Base-by-base conservation (phyloP, 1,140 invertebrate genomes). In the Nephila pilipes region DNA sequence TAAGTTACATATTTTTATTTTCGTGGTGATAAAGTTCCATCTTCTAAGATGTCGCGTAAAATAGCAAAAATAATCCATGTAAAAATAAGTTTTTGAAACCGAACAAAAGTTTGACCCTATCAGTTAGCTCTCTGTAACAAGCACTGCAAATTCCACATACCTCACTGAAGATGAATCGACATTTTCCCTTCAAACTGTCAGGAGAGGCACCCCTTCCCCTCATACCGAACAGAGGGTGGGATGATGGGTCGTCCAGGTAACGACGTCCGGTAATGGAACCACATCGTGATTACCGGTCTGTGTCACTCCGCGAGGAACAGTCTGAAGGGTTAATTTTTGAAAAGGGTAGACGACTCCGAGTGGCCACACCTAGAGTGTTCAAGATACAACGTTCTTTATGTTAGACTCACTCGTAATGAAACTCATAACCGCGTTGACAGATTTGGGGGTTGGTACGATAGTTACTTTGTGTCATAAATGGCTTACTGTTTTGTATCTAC, bases 171-270 rank as follows among this genome's bases (percentile, higher is more conserved):
- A 80, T 80, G 29, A 38, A 46, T 36, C 75, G 38, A 46, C 46
- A 46, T 10, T 46, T 46, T 46, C 46, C 46, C 46, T 46, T 80
- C 38, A 80, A 80, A 32, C 8, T 80, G 75, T 80, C 32, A 38
- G 8, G 22, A 80, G 25, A 46, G 38, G 29, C 16, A 38, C 14
- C 32, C 18, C 32, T n/a, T 65, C 63, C 25, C 25, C 14, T 12
- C n/a, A 29, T 2, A n/a, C n/a, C 20, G 20, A 65, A 22, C 25
- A 29, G 75, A 12, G n/a, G 38, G 22, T 25, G 25, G 20, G 81
- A 57, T 85, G 81, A 85, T 54, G n/a, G 38, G 81, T 85, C 81
- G 81, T 10, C 38, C 81, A 57, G 81, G 81, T 85, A 85, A 85
- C 81, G 81, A 85, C 81, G 81, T 22, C 54, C 81, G 81, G 81